Percentiles rank a stretch among this genome's conserved stretches.
Conservation (phyloP, 2,797 vertebrate species). For the Momotus momota region DNA sequence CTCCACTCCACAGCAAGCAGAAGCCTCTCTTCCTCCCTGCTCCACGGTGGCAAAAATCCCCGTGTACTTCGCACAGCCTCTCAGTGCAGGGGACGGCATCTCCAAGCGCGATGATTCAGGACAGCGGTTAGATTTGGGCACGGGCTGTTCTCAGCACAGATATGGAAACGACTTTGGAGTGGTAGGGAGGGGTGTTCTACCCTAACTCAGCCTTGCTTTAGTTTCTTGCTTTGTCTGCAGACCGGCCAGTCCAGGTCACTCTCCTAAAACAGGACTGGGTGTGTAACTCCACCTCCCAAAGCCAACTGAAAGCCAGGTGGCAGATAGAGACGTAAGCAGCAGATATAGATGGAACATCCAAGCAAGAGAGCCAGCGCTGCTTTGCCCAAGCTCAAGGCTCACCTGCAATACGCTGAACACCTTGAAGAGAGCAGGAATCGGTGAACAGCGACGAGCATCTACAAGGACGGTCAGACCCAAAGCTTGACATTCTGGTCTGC, state of each 20-base stretch:
- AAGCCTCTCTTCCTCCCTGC: neutral
- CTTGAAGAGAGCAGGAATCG: constrained; percentile 84
- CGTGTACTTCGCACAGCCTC: neutral
- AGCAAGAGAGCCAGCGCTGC: neutral
- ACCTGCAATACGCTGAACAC: constrained; percentile 87
- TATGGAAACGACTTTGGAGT: neutral
- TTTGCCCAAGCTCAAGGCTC: neutral
- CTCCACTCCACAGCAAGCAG: neutral
- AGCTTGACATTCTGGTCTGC: constrained; percentile 83
- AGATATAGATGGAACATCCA: neutral
- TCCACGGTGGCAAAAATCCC: neutral
- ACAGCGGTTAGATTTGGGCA: neutral
- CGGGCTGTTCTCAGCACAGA: neutral
- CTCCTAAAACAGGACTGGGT: neutral
- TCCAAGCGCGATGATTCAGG: neutral
- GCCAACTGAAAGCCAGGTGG: neutral
- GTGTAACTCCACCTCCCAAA: neutral
- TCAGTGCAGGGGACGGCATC: neutral
- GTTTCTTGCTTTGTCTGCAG: neutral
- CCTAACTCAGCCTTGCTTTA: neutral
- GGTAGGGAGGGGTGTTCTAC: neutral
- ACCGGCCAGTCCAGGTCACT: neutral
- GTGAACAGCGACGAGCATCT: constrained; percentile 87
- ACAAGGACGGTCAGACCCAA: constrained; percentile 89
- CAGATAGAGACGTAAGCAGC: neutral